phyloP scores from a whole-genome alignment of 2,888 invertebrate genomes.

The Meliscaeva auricollis region DNA sequence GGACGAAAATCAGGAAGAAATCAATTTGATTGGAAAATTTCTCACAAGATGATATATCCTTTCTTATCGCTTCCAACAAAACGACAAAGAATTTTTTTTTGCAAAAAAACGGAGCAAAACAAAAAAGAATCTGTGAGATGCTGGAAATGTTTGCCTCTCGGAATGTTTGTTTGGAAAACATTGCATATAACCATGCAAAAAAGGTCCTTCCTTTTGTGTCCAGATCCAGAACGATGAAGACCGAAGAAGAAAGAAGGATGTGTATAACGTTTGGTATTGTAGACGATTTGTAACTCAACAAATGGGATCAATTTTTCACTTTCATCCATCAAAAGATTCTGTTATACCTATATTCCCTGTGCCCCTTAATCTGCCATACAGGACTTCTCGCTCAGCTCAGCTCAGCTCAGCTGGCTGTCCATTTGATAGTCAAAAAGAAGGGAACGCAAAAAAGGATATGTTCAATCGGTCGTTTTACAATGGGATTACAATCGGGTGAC shows the following conservation, averaged over 20 bases:
- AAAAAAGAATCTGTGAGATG: conserved; percentile 3
- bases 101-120: conserved; percentile 7
- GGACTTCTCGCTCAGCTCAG: conserved; percentile 11
- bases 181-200: conserved; percentile 64
- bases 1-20: conserved; percentile 56
- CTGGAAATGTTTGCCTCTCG: conserved; percentile 17
- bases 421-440: conserved; percentile 47
- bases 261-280: conserved; percentile 59
- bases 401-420: conserved; percentile 60
- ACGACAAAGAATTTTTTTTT: neutral
- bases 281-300: conserved; percentile 67
- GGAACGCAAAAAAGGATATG: too few relatives aligned
- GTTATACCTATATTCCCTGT: too few relatives aligned
- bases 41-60: conserved; percentile 50
- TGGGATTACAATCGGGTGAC: conserved; percentile 59
- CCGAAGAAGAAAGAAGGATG: neutral
- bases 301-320: conserved; percentile 76
- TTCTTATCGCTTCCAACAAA: conserved; percentile 17
- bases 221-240: neutral
- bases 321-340: conserved; percentile 69
- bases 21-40: conserved; percentile 56
- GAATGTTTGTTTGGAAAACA: conserved; percentile 72
- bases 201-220: conserved; percentile 34
- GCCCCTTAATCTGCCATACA: neutral
- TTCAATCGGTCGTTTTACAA: conserved; percentile 63